Evolutionary conservation across 2,888 invertebrate genomes (phyloP).

Genomic region (Odiellus spinosus): DNA sequence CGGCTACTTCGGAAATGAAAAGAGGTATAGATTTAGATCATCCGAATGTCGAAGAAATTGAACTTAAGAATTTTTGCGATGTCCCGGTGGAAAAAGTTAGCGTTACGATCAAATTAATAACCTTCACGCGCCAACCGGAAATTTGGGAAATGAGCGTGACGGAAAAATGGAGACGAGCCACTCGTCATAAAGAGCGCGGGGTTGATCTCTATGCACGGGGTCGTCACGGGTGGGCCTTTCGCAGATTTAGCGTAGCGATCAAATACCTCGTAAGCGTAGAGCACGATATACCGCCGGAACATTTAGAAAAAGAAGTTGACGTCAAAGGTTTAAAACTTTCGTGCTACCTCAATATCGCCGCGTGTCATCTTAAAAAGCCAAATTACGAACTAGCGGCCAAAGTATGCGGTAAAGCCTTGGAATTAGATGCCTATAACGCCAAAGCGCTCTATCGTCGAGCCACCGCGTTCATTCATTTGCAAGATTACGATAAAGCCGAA

Average conservation of each 20-base stretch:
- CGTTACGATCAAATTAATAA: slow-evolving; percentile 3
- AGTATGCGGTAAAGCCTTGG: slow-evolving; percentile 39
- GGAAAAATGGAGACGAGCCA: slow-evolving; percentile 17
- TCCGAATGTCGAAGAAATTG: background rate
- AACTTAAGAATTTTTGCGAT: too few relatives aligned
- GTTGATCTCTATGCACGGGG: slow-evolving; percentile 13
- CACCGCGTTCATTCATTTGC: slow-evolving; percentile 31
- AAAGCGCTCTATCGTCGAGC: slow-evolving; percentile 39
- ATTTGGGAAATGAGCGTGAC: slow-evolving; percentile 18
- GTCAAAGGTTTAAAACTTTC: slow-evolving; percentile 16
- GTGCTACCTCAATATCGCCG: slow-evolving; percentile 64
- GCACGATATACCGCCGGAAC: slow-evolving; percentile 15
- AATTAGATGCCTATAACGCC: slow-evolving; percentile 32
- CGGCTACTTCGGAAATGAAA: too few relatives aligned
- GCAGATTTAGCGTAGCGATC: slow-evolving; percentile 14
- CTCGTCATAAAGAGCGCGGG: slow-evolving; percentile 16
- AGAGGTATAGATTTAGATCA: background rate
- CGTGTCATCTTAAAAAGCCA: slow-evolving; percentile 53
- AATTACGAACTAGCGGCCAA: slow-evolving; percentile 48
- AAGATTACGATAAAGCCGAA: slow-evolving; percentile 25
- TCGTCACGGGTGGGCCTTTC: slow-evolving; percentile 14
- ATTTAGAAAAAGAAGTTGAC: slow-evolving; percentile 15
- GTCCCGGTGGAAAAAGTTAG: background rate
- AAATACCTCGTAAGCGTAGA: slow-evolving; percentile 18
- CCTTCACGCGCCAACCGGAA: slow-evolving; percentile 15